Evolutionary conservation across 2,888 invertebrate genomes (phyloP).

Genomic region (Caenorhabditis imperialis): DNA sequence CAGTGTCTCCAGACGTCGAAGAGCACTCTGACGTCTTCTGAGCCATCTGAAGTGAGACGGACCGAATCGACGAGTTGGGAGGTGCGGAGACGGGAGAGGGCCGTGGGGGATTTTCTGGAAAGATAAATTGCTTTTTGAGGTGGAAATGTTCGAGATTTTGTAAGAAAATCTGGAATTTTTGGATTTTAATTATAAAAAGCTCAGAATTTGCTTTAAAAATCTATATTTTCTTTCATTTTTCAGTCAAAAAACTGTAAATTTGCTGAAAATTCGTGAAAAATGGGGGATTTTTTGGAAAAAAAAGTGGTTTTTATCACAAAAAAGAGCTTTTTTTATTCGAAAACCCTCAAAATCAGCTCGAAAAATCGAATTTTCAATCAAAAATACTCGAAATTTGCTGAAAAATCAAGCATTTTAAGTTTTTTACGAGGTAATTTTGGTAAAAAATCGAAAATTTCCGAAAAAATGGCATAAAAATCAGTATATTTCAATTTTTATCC

Average conservation of each 20-base stretch:
- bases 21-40: constrained; percentile 56
- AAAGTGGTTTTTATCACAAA: too few relatives aligned
- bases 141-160: background rate
- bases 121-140: background rate
- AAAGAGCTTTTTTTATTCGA: too few relatives aligned
- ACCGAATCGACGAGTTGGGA: constrained; percentile 46
- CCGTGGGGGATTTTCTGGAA: constrained; percentile 22
- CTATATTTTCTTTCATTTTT: background rate
- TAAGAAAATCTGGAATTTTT: constrained; percentile 1
- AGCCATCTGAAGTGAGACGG: constrained; percentile 43
- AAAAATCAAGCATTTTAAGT: too few relatives aligned
- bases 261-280: too few relatives aligned
- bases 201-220: background rate
- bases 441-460: too few relatives aligned
- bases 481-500: too few relatives aligned
- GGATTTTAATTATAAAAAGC: background rate
- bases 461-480: too few relatives aligned
- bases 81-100: constrained; percentile 34
- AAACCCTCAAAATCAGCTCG: too few relatives aligned
- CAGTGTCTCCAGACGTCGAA: constrained; percentile 51
- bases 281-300: too few relatives aligned
- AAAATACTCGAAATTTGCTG: too few relatives aligned
- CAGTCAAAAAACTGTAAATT: background rate
- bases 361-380: too few relatives aligned
- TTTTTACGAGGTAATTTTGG: too few relatives aligned